These are phyloP conservation scores for Loripinus fragilis DNA, from an alignment of 2,888 invertebrate species.

Conservation along the genomic window DNA sequence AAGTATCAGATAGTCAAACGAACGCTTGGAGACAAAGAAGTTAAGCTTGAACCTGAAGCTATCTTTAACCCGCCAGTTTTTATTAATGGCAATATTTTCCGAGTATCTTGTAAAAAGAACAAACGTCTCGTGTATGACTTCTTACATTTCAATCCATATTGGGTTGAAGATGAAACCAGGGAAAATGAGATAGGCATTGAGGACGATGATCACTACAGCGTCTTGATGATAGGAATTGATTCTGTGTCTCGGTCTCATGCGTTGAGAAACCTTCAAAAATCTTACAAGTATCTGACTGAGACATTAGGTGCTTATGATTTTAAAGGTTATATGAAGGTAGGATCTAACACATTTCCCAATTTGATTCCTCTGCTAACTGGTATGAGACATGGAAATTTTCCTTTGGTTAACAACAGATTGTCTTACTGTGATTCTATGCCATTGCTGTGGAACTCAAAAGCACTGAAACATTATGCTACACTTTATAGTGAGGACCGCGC, in stretches of 20 bases:
- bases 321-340: no score
- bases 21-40: slow-evolving; percentile 31
- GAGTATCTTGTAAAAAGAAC: no score
- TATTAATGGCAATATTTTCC: no score
- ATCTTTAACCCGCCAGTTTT: no score
- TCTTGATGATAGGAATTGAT: slow-evolving; percentile 47
- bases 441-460: slow-evolving; percentile 92
- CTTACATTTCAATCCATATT: no score
- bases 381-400: no score
- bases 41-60: background rate
- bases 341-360: slow-evolving; percentile 62
- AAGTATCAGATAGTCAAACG: slow-evolving; percentile 34
- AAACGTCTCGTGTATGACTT: no score
- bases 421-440: slow-evolving; percentile 84
- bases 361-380: no score
- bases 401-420: slow-evolving; percentile 24
- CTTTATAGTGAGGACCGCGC: no score
- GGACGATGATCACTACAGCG: slow-evolving; percentile 36
- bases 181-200: slow-evolving; percentile 33
- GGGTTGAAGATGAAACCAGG: slow-evolving; percentile 21
- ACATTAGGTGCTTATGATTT: no score
- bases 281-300: no score
- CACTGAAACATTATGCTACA: slow-evolving; percentile 87
- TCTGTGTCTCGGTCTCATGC: slow-evolving; percentile 47
- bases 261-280: slow-evolving; percentile 50